Conservation (phyloP, 2,113 vertebrate species). For the Propithecus coquereli region DNA sequence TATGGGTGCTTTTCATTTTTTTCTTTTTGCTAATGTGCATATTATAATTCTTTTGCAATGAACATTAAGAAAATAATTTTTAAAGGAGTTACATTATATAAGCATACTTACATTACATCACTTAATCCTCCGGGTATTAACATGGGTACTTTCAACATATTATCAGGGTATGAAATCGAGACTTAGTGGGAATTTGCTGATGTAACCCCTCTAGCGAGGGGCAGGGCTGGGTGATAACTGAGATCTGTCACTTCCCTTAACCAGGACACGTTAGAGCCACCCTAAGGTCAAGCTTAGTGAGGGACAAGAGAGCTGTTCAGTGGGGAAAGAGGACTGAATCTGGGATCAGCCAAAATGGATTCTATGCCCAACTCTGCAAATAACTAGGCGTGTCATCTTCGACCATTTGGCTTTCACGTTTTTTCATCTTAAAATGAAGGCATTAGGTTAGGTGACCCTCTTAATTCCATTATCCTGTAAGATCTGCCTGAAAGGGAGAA, state of each 20-base stretch:
- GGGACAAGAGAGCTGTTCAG: neutral
- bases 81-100: neutral
- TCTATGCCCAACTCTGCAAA: neutral
- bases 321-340: neutral
- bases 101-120: neutral
- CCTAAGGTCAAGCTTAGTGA: neutral
- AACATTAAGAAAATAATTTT: neutral
- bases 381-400: neutral
- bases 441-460: neutral
- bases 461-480: neutral
- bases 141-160: neutral
- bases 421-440: neutral
- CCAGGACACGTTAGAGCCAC: neutral
- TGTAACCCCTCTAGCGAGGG: neutral
- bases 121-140: neutral
- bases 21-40: neutral
- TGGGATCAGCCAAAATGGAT: neutral
- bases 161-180: neutral
- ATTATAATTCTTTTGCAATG: neutral
- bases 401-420: neutral
- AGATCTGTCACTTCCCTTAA: neutral
- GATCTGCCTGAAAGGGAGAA: neutral
- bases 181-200: neutral
- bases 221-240: neutral
- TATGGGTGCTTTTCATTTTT: neutral